These are phyloP conservation scores for Agapornis canus DNA, from an alignment of 2,797 vertebrate genomes.

Conservation along the genomic window DNA sequence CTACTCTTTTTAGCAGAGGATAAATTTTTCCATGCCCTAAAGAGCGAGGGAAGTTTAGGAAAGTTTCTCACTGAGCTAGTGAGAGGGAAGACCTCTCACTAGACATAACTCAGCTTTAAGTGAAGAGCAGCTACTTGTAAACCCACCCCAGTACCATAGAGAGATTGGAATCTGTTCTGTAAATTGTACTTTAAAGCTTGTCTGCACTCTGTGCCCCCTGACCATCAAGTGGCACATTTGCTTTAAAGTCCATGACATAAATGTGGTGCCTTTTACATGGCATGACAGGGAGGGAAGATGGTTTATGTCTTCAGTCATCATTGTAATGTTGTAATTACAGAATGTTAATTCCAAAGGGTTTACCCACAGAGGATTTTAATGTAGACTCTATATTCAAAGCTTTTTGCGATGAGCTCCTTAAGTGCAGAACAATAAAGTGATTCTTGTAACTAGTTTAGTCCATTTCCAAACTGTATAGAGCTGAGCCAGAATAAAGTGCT, in stretches of 20 bases:
- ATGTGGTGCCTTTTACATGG: background rate
- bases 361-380: background rate
- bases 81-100: background rate
- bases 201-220: background rate
- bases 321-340: background rate
- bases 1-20: background rate
- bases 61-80: background rate
- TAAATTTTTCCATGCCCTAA: background rate
- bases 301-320: background rate
- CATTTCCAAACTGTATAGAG: background rate
- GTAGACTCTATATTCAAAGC: background rate
- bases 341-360: constrained; percentile 28
- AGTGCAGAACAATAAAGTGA: background rate
- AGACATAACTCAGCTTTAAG: background rate
- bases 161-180: background rate
- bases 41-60: background rate
- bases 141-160: background rate
- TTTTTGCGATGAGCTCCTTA: background rate
- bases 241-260: background rate
- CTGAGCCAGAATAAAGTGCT: background rate
- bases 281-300: background rate
- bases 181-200: background rate
- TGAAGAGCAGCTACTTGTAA: background rate
- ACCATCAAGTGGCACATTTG: background rate
- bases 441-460: background rate